Conservation (phyloP, 2,113 vertebrate species). For the Zosterops hypoxanthus region DNA sequence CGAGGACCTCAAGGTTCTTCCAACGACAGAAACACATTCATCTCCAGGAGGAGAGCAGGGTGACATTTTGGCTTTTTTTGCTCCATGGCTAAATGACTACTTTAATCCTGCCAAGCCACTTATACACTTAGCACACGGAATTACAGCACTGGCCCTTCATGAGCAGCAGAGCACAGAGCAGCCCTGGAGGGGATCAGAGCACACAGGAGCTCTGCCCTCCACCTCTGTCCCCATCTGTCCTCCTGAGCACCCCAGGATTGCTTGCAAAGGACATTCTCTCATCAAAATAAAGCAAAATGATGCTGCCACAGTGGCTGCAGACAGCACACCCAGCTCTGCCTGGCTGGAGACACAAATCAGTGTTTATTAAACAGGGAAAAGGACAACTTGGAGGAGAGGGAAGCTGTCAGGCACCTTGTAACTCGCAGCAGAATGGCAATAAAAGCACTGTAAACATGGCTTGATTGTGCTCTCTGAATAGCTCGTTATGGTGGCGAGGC, state of each 20-base stretch:
- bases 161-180: not conserved
- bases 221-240: not conserved
- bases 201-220: not conserved
- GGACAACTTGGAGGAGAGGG: not conserved
- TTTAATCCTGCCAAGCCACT: not conserved
- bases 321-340: not conserved
- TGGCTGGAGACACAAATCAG: conserved; percentile 10
- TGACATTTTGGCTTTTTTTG: not conserved
- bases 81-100: not conserved
- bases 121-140: not conserved
- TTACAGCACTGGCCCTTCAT: not conserved
- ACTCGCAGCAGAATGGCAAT: not conserved
- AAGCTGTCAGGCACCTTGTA: conserved; percentile 12
- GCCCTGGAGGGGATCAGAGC: not conserved
- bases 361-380: conserved; percentile 19
- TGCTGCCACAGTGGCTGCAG: not conserved
- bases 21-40: not conserved
- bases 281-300: conserved; percentile 25
- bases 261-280: not conserved
- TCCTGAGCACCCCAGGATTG: not conserved
- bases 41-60: not conserved
- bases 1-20: not conserved
- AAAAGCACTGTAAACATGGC: conserved; percentile 17
- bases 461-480: not conserved
- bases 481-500: not conserved